Evolutionary conservation across 2,888 invertebrate species (phyloP), one percentile per base, ranked within the genome.

Genomic region (Parnassius glacialis): DNA sequence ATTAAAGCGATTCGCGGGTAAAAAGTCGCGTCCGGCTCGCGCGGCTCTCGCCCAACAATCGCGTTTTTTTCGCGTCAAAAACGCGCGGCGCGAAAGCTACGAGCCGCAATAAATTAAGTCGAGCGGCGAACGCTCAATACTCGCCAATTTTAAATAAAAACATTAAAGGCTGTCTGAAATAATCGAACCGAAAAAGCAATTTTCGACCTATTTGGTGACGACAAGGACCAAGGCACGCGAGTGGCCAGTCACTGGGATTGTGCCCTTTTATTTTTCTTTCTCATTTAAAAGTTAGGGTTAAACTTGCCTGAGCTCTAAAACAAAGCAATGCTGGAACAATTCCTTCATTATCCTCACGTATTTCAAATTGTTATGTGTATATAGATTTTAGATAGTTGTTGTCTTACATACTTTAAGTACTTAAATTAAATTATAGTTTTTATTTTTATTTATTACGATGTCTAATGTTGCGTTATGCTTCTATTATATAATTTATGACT

Each of bases 91-190:
- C 81, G 79, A 80, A 77, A 80, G 78, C 73, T 68, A 70, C 76
- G 78, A 80, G 76, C 77, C 77, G 85, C 88, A 84, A 90, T 91
- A 91, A 91, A 90, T 91, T 90, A 90, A 83, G 78, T 67, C 73
- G 76, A 80, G 82, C 82, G 86, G 83, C 84, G 85, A 89, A 85
- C 82, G 81, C 82, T 84, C 88, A 85, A 88, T 89, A 87, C 84
- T 76, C 79, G 73, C 70, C 80, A 80, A 86, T 84, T 87, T 85
- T 88, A 89, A 90, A 90, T 90, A 90, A 91, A 91, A 90, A 90
- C 90, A 90, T 90, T 90, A 91, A 90, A 85, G 83, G 76, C 82
- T 80, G 78, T 81, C 82, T 83, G 84, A 67, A 90, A 90, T 90
- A 89, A 90, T 88, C 85, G 80, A 75, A 76, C 72, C 75, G 84